A percentile compares a stretch with the other conserved stretches of the same genome.
Evolutionary conservation across 1,140 invertebrate species (phyloP).

Genomic region (Drosophila burlai): DNA sequence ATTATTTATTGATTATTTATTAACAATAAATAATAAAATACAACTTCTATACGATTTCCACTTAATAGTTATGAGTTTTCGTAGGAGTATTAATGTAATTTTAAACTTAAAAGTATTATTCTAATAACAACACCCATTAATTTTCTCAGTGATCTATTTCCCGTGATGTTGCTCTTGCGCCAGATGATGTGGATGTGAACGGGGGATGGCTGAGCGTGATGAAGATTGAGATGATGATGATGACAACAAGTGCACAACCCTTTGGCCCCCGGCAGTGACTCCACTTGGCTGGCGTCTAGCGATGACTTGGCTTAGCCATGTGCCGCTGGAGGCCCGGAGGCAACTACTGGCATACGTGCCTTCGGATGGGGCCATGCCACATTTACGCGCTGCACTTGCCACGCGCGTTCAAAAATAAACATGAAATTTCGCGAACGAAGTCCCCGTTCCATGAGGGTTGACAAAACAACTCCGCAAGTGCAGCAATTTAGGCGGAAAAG

Average conservation of each 20-base stretch:
- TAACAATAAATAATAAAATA: no score
- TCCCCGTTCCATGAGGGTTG: slow-evolving; percentile 25
- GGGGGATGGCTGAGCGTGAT: slow-evolving; percentile 19
- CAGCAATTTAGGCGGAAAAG: slow-evolving; percentile 60
- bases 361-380: slow-evolving; percentile 51
- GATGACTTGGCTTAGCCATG: slow-evolving; percentile 35
- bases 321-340: slow-evolving; percentile 6
- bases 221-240: slow-evolving; percentile 45
- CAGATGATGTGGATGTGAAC: slow-evolving; percentile 42
- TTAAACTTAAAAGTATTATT: background rate
- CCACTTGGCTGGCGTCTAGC: slow-evolving; percentile 44
- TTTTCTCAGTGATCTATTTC: slow-evolving; percentile 10
- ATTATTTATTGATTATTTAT: no score
- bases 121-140: no score
- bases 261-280: slow-evolving; percentile 60
- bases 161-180: slow-evolving; percentile 8
- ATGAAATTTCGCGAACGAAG: slow-evolving; percentile 31
- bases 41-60: no score
- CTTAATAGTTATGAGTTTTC: background rate
- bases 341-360: slow-evolving; percentile 49
- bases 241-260: slow-evolving; percentile 78
- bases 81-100: background rate
- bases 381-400: slow-evolving; percentile 74
- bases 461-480: slow-evolving; percentile 51
- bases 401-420: slow-evolving; percentile 75